Percentiles rank a stretch among this genome's conserved stretches.
Conservation (phyloP, 2,888 invertebrate genomes). For the Cryptus armator region DNA sequence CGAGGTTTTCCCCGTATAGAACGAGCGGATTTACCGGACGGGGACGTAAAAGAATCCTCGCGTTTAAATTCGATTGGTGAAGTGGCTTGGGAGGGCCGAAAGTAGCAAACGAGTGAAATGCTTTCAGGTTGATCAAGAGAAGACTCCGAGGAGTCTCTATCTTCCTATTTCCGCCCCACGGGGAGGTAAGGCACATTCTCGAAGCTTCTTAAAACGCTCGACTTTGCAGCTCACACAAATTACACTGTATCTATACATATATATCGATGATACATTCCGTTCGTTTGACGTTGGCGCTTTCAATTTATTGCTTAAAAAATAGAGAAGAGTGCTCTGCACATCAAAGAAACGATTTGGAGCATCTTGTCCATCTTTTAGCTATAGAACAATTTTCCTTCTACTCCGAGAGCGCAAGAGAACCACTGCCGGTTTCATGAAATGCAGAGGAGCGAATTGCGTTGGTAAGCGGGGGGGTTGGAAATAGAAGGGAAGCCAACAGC, state of each 20-base stretch:
- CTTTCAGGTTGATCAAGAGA: conserved; percentile 60
- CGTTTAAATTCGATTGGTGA: conserved; percentile 63
- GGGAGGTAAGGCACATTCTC: neutral
- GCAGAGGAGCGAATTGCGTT: neutral
- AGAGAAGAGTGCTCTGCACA: neutral
- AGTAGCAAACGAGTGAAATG: conserved; percentile 54
- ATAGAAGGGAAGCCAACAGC: neutral
- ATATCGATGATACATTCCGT: conserved; percentile 6
- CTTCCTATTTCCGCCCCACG: neutral
- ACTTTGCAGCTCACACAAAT: conserved; percentile 5
- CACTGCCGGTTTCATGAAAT: neutral
- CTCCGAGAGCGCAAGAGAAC: neutral
- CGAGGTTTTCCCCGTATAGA: neutral
- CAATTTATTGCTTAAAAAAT: neutral
- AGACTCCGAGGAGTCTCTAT: conserved; percentile 24
- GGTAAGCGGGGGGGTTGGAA: neutral
- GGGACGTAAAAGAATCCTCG: conserved; percentile 53
- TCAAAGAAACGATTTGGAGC: neutral
- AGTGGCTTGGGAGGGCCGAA: conserved; percentile 39
- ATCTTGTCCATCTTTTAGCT: neutral
- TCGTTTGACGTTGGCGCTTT: conserved; percentile 7
- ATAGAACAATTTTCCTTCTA: neutral
- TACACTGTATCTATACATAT: neutral
- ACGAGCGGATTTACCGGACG: conserved; percentile 41
- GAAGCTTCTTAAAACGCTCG: neutral